Conservation (phyloP, 2,888 invertebrate species). For the Pyrocoelia pectoralis region DNA sequence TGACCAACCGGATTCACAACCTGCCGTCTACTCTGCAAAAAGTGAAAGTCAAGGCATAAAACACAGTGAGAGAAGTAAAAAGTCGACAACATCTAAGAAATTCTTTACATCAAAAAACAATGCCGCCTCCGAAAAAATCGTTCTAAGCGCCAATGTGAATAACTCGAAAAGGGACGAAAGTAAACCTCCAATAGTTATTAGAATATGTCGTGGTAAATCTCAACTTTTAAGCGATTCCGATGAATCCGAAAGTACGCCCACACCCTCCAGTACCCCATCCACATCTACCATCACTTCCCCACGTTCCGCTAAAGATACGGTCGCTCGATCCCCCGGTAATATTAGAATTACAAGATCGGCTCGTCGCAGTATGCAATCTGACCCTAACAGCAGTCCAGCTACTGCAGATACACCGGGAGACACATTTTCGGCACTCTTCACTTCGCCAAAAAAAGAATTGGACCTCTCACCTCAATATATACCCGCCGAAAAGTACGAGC, state of each 20-base stretch:
- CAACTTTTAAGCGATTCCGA: constrained; percentile 62
- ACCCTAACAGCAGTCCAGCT: constrained; percentile 56
- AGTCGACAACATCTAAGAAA: constrained; percentile 47
- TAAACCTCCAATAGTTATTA: constrained; percentile 81
- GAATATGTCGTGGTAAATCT: constrained; percentile 82
- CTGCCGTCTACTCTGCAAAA: constrained; percentile 48
- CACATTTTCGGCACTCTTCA: constrained; percentile 51
- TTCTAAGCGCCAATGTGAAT: constrained; percentile 53
- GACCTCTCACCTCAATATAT: constrained; percentile 59
- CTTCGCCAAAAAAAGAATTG: constrained; percentile 53
- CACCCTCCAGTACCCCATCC: constrained; percentile 66
- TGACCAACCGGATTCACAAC: constrained; percentile 63
- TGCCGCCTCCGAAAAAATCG: constrained; percentile 50
- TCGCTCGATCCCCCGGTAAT: constrained; percentile 45
- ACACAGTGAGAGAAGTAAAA: constrained; percentile 51
- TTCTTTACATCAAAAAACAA: constrained; percentile 55
- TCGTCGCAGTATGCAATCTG: constrained; percentile 59
- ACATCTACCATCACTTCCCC: constrained; percentile 60
- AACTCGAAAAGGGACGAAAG: constrained; percentile 45
- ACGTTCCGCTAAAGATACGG: constrained; percentile 51
- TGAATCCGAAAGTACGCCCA: constrained; percentile 59
- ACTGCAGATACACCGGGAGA: constrained; percentile 52
- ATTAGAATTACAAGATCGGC: constrained; percentile 59
- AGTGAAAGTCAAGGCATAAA: constrained; percentile 36
- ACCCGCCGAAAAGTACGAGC: constrained; percentile 60